These are phyloP conservation scores for Hyphantria cunea DNA, from an alignment of 1,140 invertebrate species.

Conservation along the genomic window DNA sequence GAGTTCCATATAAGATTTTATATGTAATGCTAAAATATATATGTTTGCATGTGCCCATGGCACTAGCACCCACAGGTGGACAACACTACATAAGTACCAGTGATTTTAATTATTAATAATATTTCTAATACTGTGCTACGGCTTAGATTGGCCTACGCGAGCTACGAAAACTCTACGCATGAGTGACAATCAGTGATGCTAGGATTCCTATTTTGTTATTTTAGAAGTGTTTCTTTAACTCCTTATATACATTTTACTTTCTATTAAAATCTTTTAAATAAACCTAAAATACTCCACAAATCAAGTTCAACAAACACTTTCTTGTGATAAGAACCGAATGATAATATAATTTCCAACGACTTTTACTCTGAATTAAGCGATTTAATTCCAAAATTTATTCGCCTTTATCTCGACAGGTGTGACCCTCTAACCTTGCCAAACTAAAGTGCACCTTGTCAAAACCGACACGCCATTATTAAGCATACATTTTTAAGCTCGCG, in stretches of 20 bases:
- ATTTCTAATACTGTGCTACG: too few species aligned
- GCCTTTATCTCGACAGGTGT: slow-evolving; percentile 32
- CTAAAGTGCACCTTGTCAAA: slow-evolving; percentile 50
- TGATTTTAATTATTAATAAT: too few species aligned
- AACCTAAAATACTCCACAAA: not conserved
- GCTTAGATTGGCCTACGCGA: not conserved
- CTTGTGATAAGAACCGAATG: slow-evolving; percentile 19
- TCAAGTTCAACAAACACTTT: not conserved
- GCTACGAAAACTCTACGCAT: not conserved
- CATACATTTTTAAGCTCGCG: slow-evolving; percentile 71
- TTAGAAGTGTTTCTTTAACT: not conserved
- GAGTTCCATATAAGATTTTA: too few species aligned
- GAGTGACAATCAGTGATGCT: too few species aligned
- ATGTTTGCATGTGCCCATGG: too few species aligned
- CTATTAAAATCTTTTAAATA: not conserved
- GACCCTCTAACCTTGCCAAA: slow-evolving; percentile 22
- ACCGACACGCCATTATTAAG: slow-evolving; percentile 64
- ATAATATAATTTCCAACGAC: not conserved
- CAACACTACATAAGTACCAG: too few species aligned
- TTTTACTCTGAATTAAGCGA: not conserved
- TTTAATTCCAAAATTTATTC: slow-evolving; percentile 28
- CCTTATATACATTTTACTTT: not conserved
- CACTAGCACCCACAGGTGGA: too few species aligned
- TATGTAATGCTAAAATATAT: too few species aligned
- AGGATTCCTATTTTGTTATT: too few species aligned